Percentiles rank a stretch among this genome's conserved stretches.
Evolutionary conservation across 2,888 invertebrate genomes (phyloP).

Genomic region (Dicyrtoma fusca): DNA sequence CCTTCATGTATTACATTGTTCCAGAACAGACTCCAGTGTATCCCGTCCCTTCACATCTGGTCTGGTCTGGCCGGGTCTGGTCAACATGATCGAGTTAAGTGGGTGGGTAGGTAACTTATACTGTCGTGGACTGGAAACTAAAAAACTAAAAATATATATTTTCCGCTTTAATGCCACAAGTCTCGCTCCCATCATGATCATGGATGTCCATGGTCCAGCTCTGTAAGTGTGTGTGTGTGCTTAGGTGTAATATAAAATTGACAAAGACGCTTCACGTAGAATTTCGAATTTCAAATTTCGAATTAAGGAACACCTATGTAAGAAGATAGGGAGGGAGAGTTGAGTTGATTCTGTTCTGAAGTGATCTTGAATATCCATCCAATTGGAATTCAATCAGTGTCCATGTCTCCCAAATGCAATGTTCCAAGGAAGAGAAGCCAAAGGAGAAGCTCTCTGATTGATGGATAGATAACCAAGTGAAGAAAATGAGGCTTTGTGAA

Average conservation of each 20-base stretch:
- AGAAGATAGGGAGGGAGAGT: background rate
- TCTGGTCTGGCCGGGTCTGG: no score
- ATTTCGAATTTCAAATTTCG: background rate
- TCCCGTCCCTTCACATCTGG: background rate
- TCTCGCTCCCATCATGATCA: background rate
- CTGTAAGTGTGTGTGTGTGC: background rate
- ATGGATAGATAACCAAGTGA: constrained; percentile 48
- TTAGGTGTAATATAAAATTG: background rate
- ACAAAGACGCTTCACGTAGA: background rate
- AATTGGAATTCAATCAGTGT: constrained; percentile 38
- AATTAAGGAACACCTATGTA: background rate
- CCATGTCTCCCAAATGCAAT: background rate
- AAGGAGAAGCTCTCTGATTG: constrained; percentile 42
- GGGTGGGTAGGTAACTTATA: no score
- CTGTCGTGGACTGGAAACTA: background rate
- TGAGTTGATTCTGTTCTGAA: background rate
- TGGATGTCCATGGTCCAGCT: background rate
- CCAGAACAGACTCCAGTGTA: background rate
- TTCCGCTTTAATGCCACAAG: constrained; percentile 9
- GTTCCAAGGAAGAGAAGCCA: background rate
- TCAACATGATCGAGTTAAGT: background rate
- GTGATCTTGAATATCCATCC: constrained; percentile 11
- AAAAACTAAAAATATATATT: background rate
- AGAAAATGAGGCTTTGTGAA: constrained; percentile 52
- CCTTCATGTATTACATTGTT: constrained; percentile 16